Percentiles rank a stretch among this genome's conserved stretches.
Evolutionary conservation across 2,797 vertebrate species (phyloP).

Genomic region (Pampus argenteus): DNA sequence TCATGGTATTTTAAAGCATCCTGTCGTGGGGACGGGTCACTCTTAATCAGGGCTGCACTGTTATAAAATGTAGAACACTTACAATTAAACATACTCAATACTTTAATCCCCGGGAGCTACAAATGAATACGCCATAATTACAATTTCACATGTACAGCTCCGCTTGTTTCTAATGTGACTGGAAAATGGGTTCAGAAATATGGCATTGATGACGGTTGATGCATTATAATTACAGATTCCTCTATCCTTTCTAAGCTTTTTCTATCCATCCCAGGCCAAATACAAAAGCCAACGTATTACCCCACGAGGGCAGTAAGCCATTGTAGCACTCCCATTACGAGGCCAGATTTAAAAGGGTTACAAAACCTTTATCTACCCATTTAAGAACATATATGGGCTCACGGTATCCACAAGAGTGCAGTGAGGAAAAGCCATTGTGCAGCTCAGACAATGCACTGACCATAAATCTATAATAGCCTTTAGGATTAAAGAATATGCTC

Average conservation of each 20-base stretch:
- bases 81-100: constrained; percentile 78
- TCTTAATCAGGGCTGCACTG: constrained; percentile 74
- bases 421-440: constrained; percentile 64
- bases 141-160: constrained; percentile 68
- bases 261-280: constrained; percentile 56
- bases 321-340: constrained; percentile 75
- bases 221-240: constrained; percentile 80
- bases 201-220: constrained; percentile 76
- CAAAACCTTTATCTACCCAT: constrained; percentile 84
- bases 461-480: constrained; percentile 86
- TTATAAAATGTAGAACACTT: constrained; percentile 80
- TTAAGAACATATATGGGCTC: constrained; percentile 82
- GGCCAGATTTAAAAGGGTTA: constrained; percentile 80
- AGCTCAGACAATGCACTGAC: constrained; percentile 83
- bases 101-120: constrained; percentile 79
- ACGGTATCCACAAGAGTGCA: constrained; percentile 55
- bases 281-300: constrained; percentile 73
- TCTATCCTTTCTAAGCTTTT: constrained; percentile 69
- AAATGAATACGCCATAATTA: constrained; percentile 78
- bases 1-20: constrained; percentile 72
- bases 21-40: constrained; percentile 64
- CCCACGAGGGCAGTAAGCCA: constrained; percentile 61
- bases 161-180: constrained; percentile 67
- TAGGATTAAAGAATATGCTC: constrained; percentile 89
- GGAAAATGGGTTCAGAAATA: constrained; percentile 79